Percentiles rank a stretch among this genome's conserved stretches.
These are phyloP conservation scores for Chloroceryle amazona DNA, from an alignment of 2,797 vertebrate genomes.

Conservation along the genomic window DNA sequence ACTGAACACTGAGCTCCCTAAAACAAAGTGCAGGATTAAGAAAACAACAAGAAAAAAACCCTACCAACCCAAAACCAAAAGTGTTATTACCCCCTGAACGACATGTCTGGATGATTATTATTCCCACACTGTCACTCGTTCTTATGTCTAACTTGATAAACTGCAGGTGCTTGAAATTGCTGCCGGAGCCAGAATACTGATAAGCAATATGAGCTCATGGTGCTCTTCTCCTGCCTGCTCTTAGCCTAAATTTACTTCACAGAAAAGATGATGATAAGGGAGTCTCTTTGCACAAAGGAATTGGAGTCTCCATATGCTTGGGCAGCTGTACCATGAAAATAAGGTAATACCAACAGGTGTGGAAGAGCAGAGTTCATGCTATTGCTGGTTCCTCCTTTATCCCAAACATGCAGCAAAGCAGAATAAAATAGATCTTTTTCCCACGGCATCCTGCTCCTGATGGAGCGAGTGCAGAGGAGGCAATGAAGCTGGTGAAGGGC, in stretches of 20 bases:
- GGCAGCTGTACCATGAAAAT: neutral
- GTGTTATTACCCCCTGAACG: neutral
- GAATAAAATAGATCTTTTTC: neutral
- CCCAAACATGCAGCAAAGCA: neutral
- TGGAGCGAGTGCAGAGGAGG: too few species aligned
- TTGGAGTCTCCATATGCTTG: constrained; percentile 1
- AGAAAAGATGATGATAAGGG: constrained; percentile 12
- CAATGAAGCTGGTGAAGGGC: too few species aligned
- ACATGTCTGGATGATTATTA: constrained; percentile 27
- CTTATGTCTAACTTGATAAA: constrained; percentile 61
- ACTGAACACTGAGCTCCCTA: neutral
- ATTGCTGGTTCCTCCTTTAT: neutral
- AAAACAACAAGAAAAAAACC: too few species aligned
- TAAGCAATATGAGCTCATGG: neutral
- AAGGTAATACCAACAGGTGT: neutral
- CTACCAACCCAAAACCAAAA: too few species aligned
- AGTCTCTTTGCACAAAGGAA: constrained; percentile 21
- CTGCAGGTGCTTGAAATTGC: constrained; percentile 34
- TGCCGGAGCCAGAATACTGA: constrained; percentile 14
- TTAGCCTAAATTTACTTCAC: constrained; percentile 26
- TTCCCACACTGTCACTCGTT: constrained; percentile 22
- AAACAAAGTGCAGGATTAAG: neutral
- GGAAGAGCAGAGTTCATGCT: neutral
- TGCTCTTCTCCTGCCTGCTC: neutral
- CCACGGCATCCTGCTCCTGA: neutral